Evolutionary conservation across 2,888 invertebrate species (phyloP).

Genomic region (Galerucella nymphaeae): DNA sequence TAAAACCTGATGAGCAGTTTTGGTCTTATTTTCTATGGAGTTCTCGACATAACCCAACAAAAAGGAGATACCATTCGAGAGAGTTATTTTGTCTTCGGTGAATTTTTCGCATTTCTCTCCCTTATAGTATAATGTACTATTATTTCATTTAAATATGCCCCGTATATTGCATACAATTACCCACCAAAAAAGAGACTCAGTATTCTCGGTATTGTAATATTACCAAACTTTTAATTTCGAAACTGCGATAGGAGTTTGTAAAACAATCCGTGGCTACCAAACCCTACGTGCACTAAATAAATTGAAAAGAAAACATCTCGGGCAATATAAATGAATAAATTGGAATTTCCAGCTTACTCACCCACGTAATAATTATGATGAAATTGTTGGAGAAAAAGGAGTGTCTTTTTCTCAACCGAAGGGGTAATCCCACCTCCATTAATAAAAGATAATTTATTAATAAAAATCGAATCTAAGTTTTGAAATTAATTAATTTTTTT

Average conservation of each 20-base stretch:
- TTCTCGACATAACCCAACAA: too few species aligned
- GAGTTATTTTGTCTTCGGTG: too few species aligned
- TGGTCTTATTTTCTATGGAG: too few species aligned
- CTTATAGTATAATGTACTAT: too few species aligned
- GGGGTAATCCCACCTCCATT: too few species aligned
- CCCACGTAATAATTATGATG: background rate
- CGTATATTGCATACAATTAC: background rate
- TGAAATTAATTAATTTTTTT: conserved; percentile 34
- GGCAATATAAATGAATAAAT: background rate
- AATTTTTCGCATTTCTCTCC: too few species aligned
- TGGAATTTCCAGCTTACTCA: background rate
- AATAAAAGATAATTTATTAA: background rate
- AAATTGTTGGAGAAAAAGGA: background rate
- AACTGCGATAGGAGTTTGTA: background rate
- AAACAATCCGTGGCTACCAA: background rate
- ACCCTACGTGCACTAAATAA: background rate
- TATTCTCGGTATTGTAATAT: background rate
- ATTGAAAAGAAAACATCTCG: background rate
- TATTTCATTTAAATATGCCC: background rate
- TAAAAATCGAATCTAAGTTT: too few species aligned
- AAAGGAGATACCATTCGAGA: too few species aligned
- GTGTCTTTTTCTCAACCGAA: background rate
- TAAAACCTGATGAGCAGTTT: too few species aligned
- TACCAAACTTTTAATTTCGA: background rate
- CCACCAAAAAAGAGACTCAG: background rate